Conservation (phyloP, 1,140 invertebrate species). For the Drosophila trapezifrons region DNA sequence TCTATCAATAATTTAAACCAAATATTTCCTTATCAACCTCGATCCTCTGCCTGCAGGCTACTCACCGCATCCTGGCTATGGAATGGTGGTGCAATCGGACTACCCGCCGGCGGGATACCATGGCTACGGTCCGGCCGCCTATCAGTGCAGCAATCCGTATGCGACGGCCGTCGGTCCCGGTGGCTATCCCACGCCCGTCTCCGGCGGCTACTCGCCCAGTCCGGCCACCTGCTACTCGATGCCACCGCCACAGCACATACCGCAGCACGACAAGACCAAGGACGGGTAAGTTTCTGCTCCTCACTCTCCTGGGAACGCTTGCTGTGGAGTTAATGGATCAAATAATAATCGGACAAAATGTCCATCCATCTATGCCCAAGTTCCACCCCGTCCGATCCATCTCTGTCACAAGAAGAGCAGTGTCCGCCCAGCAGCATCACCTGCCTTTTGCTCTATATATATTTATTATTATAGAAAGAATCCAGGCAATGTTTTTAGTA, state of each 20-base stretch:
- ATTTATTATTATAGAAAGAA: not conserved
- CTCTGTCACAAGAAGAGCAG: conserved; percentile 10
- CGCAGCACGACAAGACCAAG: conserved; percentile 91
- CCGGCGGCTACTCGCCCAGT: conserved; percentile 89
- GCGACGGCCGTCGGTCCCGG: conserved; percentile 84
- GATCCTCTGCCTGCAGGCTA: conserved; percentile 86
- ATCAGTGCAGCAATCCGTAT: conserved; percentile 85
- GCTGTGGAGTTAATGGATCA: conserved; percentile 43
- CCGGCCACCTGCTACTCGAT: conserved; percentile 91
- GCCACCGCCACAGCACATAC: conserved; percentile 90
- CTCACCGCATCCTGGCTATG: conserved; percentile 93
- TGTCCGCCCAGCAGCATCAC: too few species aligned
- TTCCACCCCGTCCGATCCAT: conserved; percentile 6
- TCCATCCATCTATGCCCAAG: conserved; percentile 23
- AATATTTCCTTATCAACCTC: too few species aligned
- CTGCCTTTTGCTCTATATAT: not conserved
- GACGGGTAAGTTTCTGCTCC: conserved; percentile 87
- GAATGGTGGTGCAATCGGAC: conserved; percentile 90
- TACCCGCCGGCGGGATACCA: conserved; percentile 91
- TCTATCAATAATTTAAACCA: too few species aligned
- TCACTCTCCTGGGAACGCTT: not conserved
- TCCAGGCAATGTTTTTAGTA: not conserved
- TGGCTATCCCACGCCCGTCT: conserved; percentile 87
- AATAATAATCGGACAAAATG: conserved; percentile 44
- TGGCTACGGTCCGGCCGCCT: conserved; percentile 89